A percentile compares a stretch with the other conserved stretches of the same genome.
Evolutionary conservation across 2,888 invertebrate genomes (phyloP).

Genomic region (Dynastes tityus): DNA sequence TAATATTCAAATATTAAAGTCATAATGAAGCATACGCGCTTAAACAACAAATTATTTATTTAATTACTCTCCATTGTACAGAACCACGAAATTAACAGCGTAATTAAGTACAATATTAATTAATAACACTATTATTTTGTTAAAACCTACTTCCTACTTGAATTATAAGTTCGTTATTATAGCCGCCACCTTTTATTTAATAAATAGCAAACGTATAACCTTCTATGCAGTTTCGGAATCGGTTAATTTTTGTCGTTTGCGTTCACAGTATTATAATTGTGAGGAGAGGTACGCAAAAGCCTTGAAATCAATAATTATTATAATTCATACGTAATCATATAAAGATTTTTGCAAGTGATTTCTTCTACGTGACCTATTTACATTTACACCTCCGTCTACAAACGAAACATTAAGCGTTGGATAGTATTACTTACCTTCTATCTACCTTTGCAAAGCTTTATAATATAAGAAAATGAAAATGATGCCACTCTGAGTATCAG

Average conservation of each 20-base stretch:
- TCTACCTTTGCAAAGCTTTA: neutral
- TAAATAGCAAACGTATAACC: neutral
- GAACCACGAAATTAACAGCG: too few relatives aligned
- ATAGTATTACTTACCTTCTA: neutral
- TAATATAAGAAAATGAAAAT: neutral
- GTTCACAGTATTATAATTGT: neutral
- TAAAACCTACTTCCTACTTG: neutral
- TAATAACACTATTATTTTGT: neutral
- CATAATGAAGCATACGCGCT: too few relatives aligned
- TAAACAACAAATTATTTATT: too few relatives aligned
- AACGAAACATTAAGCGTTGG: neutral
- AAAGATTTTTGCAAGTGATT: conserved; percentile 32
- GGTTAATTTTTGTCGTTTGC: neutral
- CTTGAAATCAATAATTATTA: conserved; percentile 34
- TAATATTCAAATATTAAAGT: too few relatives aligned
- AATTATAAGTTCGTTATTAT: neutral
- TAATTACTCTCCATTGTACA: too few relatives aligned
- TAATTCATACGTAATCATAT: conserved; percentile 24
- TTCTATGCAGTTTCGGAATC: conserved; percentile 5
- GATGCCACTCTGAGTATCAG: too few relatives aligned
- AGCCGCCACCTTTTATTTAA: neutral
- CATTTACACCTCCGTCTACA: conserved; percentile 27
- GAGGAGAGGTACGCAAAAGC: neutral
- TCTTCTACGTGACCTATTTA: conserved; percentile 31
- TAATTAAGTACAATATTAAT: neutral